A percentile compares a stretch with the other conserved stretches of the same genome.
Conservation (phyloP, 1,140 invertebrate species). For the Reticulitermes speratus region DNA sequence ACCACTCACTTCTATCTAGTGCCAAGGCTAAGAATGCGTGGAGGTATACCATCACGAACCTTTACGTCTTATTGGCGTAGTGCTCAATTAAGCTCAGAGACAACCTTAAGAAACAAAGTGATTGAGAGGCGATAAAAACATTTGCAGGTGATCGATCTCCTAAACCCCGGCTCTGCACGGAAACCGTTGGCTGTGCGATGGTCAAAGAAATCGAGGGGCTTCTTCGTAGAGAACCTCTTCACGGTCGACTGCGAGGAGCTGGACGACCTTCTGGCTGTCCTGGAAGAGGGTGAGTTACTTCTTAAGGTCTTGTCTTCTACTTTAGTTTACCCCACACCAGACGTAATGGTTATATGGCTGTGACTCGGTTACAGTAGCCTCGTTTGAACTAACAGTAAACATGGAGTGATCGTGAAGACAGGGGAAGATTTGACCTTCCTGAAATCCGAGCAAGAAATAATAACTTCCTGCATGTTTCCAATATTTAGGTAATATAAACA, state of each 20-base stretch:
- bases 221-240: slow-evolving; percentile 95
- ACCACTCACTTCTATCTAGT: too few relatives aligned
- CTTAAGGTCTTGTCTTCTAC: not conserved
- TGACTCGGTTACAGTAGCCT: not conserved
- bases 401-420: too few relatives aligned
- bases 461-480: not conserved
- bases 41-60: too few relatives aligned
- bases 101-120: too few relatives aligned
- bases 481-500: not conserved
- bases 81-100: too few relatives aligned
- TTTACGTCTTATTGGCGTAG: too few relatives aligned
- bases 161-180: slow-evolving; percentile 80
- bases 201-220: slow-evolving; percentile 88
- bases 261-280: slow-evolving; percentile 89
- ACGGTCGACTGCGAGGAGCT: slow-evolving; percentile 90
- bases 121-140: too few relatives aligned
- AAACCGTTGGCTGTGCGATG: slow-evolving; percentile 86
- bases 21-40: too few relatives aligned
- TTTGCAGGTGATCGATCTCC: slow-evolving; percentile 84
- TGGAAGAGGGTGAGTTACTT: slow-evolving; percentile 79
- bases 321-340: not conserved
- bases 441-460: not conserved
- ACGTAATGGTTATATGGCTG: slow-evolving; percentile 23
- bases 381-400: not conserved
- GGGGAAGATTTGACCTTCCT: too few relatives aligned